Evolutionary conservation across 2,797 vertebrate species (phyloP).

Genomic region (Microctenopoma lineatum): DNA sequence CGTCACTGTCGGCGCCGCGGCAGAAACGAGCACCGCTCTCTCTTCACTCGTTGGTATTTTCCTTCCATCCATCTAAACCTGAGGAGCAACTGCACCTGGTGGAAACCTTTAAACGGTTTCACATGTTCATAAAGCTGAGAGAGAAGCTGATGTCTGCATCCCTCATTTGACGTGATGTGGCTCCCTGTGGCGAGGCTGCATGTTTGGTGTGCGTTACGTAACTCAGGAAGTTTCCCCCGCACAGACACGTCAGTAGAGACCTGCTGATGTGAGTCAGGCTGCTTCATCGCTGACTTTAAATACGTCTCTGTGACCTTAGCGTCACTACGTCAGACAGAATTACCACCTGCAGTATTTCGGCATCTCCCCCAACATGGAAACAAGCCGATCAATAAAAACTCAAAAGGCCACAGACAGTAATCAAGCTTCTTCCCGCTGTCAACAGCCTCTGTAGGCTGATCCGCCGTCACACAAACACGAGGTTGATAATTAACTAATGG

Average conservation of each 20-base stretch:
- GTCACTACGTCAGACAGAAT: too few species aligned
- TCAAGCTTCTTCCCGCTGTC: conserved; percentile 22
- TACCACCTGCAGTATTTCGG: too few species aligned
- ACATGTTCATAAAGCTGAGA: conserved; percentile 42
- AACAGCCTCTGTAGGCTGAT: conserved; percentile 15
- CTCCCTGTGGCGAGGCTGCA: conserved; percentile 28
- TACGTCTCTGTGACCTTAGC: too few species aligned
- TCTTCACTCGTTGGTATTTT: conserved; percentile 57
- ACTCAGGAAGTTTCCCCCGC: too few species aligned
- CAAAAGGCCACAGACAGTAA: background rate
- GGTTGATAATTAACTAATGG: conserved; percentile 67
- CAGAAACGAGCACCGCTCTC: conserved; percentile 43
- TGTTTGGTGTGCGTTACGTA: background rate
- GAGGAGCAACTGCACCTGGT: conserved; percentile 58
- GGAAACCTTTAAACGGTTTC: conserved; percentile 63
- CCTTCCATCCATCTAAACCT: conserved; percentile 58
- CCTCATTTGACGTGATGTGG: conserved; percentile 16
- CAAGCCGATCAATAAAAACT: conserved; percentile 1
- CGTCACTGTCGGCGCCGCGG: conserved; percentile 34
- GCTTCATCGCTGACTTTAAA: too few species aligned
- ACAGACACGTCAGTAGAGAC: too few species aligned
- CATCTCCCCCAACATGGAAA: too few species aligned
- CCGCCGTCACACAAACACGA: conserved; percentile 27
- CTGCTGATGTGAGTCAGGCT: too few species aligned
- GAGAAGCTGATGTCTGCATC: conserved; percentile 45